Base-by-base conservation (phyloP, 1,140 invertebrate species). In the Drosophila sp. region DNA sequence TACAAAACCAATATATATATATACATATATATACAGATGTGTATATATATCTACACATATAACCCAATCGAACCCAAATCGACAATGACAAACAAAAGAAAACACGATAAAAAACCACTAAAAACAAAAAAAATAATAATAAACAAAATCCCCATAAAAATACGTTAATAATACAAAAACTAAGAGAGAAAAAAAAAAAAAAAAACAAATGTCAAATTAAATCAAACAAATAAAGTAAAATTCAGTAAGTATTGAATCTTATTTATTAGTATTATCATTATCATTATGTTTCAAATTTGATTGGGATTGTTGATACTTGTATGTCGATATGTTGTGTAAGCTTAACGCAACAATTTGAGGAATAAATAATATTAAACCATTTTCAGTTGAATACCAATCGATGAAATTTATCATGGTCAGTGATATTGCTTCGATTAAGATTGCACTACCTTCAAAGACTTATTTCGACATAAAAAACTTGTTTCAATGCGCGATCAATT, bases 211-310 rank as follows among this genome's bases (percentile, higher is more conserved):
- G 72, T 86, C 73, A 50, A 27, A 25, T 74, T 69, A 66, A 85
- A 78, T 75, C 64, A 71, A 78, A 50, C 44, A 50, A 50, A 27
- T 27, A 85, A 67, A 68, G 74, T 63, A 70, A 79, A 17, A 79
- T 84, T 84, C 79, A 90, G 90, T 91, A 91, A 91, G 90, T 91
- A 91, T 50, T 50, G 44, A 50, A 58, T 38, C 32, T 68, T 56
- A 70, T 32, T 47, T 47, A 30, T 58, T 47, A 50, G 44, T 2
- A 50, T 50, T 50, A 50, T 30, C 55, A 38, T 50, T 29, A 41
- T 66, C 23, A 30, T 66, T 38, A 44, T 32, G 11, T 17, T n/a
- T 38, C 38, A 50, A 33, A 32, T 55, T 4, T 50, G 6, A 50
- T 27, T 27, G 4, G 17, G 44, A 29, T 55, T 23, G 6, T 6